Percentiles rank a stretch among this genome's conserved stretches.
These are phyloP conservation scores for Acanthaster planci DNA, from an alignment of 35 echinoderm and acorn worm genomes.

Conservation along the genomic window DNA sequence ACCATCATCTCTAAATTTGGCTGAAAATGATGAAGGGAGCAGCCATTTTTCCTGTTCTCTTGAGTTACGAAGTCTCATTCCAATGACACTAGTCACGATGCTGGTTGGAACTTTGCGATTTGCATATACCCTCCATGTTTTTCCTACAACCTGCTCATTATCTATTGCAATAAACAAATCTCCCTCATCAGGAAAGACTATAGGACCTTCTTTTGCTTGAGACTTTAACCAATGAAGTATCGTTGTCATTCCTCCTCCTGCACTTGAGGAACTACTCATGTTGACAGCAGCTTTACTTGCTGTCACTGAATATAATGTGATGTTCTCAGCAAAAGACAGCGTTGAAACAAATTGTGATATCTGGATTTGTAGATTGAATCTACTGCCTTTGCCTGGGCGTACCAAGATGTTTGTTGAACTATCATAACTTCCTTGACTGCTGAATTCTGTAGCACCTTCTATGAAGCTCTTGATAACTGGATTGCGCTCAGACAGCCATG, in stretches of 20 bases:
- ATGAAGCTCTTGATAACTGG: no score
- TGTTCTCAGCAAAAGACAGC: constrained; percentile 2
- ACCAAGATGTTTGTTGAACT: no score
- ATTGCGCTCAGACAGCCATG: no score
- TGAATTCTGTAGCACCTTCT: no score
- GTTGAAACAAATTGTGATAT: background rate
- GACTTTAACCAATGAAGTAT: constrained; percentile 1
- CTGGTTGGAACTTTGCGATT: background rate
- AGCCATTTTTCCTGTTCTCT: background rate
- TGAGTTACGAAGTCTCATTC: background rate
- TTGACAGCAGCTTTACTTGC: constrained; percentile 10
- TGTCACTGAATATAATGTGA: background rate
- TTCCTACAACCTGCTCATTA: constrained; percentile 35
- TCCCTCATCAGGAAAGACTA: background rate
- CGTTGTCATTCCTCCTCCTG: background rate
- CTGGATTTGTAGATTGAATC: constrained; percentile 6
- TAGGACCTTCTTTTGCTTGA: background rate
- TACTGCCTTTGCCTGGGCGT: background rate
- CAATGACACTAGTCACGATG: constrained; percentile 2
- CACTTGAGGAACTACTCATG: constrained; percentile 4
- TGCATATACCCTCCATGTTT: constrained; percentile 18
- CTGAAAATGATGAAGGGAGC: background rate
- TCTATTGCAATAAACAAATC: constrained; percentile 27
- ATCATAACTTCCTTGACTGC: no score
- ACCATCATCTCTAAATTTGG: background rate